These are phyloP conservation scores for Lasioglossum lativentre DNA, from an alignment of 2,888 invertebrate species.

Conservation along the genomic window DNA sequence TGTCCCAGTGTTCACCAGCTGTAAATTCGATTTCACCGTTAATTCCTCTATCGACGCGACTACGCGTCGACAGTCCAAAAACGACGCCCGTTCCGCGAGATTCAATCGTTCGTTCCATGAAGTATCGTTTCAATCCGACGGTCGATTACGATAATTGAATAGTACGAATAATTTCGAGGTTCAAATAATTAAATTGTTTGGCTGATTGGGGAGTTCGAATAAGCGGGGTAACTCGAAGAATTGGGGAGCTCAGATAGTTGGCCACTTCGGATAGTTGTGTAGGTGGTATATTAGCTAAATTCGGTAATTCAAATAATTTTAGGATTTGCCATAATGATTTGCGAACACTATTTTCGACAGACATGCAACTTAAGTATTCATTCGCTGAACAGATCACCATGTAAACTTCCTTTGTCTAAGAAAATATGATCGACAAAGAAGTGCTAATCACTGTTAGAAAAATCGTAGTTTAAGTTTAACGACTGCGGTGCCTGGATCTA, in stretches of 20 bases:
- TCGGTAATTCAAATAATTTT: too few species aligned
- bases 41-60: slow-evolving; percentile 5
- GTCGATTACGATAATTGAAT: slow-evolving; percentile 10
- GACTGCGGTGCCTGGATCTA: too few species aligned
- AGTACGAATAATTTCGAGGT: not conserved
- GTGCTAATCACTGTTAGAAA: too few species aligned
- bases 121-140: slow-evolving; percentile 9
- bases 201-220: not conserved
- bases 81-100: not conserved
- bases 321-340: too few species aligned
- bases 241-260: not conserved
- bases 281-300: not conserved
- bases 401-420: too few species aligned
- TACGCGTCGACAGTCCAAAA: slow-evolving; percentile 5
- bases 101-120: slow-evolving; percentile 16
- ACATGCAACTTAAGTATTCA: too few species aligned
- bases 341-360: too few species aligned
- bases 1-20: not conserved
- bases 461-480: too few species aligned
- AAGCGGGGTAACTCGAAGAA: not conserved
- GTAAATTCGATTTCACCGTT: slow-evolving; percentile 14
- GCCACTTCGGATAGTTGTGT: not conserved
- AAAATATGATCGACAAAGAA: too few species aligned
- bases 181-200: not conserved
- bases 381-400: too few species aligned